Evolutionary conservation across 2,113 vertebrate species (phyloP).

Genomic region (Glaucomys volans): DNA sequence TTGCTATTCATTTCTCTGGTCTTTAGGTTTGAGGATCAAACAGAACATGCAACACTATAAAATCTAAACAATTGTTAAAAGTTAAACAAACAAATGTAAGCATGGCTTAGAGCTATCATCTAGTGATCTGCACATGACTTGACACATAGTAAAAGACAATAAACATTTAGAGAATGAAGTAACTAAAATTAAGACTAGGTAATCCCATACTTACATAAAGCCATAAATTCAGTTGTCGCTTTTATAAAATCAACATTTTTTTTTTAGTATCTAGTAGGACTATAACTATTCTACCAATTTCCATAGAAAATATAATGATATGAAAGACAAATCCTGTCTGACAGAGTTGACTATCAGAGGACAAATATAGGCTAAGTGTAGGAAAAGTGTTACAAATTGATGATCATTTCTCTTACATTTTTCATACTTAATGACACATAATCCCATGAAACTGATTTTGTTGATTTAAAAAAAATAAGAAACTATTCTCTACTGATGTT

Average conservation of each 20-base stretch:
- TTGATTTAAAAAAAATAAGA: constrained; percentile 36
- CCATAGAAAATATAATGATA: not conserved
- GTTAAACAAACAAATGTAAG: not conserved
- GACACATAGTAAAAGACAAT: not conserved
- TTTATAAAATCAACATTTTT: not conserved
- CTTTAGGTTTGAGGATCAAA: not conserved
- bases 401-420: constrained; percentile 21
- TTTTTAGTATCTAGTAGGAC: not conserved
- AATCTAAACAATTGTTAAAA: constrained; percentile 45
- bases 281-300: not conserved
- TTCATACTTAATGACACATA: not conserved
- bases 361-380: not conserved
- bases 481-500: not conserved
- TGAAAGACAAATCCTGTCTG: not conserved
- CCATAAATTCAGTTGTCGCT: not conserved
- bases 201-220: not conserved
- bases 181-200: not conserved
- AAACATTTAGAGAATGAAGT: constrained; percentile 24
- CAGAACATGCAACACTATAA: not conserved
- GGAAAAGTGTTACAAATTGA: constrained; percentile 5
- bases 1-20: not conserved
- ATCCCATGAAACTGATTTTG: constrained; percentile 27
- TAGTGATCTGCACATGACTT: not conserved
- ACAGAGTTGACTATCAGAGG: not conserved
- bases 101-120: constrained; percentile 7